phyloP scores from a whole-genome alignment of 2,113 vertebrate species.

The Lucifuga dentata region DNA sequence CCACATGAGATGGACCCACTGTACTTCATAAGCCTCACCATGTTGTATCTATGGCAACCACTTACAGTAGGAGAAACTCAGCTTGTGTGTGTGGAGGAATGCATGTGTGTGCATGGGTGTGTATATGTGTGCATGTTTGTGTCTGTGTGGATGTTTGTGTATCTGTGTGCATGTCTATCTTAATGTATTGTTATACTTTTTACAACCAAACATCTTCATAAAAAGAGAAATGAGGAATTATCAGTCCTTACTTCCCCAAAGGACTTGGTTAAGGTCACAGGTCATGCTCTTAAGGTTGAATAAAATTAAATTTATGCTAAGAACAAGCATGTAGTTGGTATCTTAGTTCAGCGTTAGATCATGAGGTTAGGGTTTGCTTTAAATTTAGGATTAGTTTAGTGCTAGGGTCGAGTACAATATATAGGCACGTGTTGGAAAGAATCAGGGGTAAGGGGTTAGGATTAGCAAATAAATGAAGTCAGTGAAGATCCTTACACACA shows the following conservation, averaged over 20 bases:
- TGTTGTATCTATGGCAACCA: conserved; percentile 81
- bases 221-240: conserved; percentile 29
- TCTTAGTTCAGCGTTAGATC: no score
- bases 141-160: conserved; percentile 28
- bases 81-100: conserved; percentile 53
- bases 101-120: conserved; percentile 22
- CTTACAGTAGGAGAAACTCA: conserved; percentile 76
- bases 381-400: no score
- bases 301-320: no score
- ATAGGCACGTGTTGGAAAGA: no score
- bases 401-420: no score
- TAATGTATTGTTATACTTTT: conserved; percentile 41
- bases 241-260: conserved; percentile 13
- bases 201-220: conserved; percentile 42
- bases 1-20: conserved; percentile 77
- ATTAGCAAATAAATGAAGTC: no score
- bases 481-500: no score
- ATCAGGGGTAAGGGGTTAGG: no score
- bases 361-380: no score
- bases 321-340: no score
- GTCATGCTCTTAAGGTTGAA: background rate
- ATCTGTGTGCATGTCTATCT: no score
- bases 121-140: conserved; percentile 29
- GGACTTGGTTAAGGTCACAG: background rate
- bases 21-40: conserved; percentile 74